phyloP scores from a whole-genome alignment of 2,113 vertebrate species.

The Cryptotis parvus region DNA sequence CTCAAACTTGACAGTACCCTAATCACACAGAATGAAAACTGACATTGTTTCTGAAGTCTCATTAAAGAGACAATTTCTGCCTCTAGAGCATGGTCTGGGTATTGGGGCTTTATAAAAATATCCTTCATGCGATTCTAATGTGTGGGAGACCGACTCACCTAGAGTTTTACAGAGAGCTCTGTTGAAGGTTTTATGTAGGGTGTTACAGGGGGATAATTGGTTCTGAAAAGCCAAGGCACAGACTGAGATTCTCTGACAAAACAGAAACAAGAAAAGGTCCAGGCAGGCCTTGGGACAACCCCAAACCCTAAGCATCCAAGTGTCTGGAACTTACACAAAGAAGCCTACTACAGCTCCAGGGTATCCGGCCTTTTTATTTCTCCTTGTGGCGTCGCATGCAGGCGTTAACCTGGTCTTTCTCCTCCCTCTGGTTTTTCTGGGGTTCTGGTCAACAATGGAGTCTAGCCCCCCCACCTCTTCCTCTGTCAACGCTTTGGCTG shows the following conservation, averaged over 20 bases:
- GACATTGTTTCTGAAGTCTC: background rate
- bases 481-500: constrained; percentile 53
- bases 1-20: background rate
- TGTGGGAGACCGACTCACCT: background rate
- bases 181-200: background rate
- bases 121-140: background rate
- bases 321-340: background rate
- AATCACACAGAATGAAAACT: background rate
- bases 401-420: background rate
- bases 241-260: background rate
- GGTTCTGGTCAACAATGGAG: constrained; percentile 19
- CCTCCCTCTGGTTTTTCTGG: background rate
- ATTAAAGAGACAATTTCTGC: background rate
- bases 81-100: background rate
- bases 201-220: background rate
- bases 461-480: background rate
- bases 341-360: too few species aligned
- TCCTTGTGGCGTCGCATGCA: background rate
- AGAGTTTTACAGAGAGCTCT: background rate
- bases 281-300: background rate
- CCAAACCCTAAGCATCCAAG: background rate
- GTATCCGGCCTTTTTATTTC: background rate
- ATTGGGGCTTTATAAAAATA: background rate
- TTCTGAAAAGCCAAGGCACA: background rate
- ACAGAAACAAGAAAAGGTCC: background rate